Base-by-base conservation (phyloP, 2,113 vertebrate genomes). In the Chinchilla lanigera region DNA sequence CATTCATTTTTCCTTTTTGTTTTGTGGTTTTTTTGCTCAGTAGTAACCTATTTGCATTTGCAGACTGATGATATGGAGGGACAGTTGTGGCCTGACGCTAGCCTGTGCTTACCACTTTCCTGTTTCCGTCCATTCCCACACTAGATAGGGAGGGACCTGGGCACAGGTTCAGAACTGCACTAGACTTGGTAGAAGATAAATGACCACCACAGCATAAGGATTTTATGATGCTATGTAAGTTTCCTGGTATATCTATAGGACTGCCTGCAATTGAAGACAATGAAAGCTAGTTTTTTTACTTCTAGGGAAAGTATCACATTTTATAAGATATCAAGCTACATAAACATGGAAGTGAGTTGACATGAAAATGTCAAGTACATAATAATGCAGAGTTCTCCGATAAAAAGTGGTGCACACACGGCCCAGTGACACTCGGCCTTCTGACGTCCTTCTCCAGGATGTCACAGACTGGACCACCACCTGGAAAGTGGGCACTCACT, bases 401-500 rank as follows among this genome's bases (percentile, higher is more conserved):
- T 17, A 88, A 0, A 67, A 54, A 30, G 16, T 3, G 38, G 28
- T 10, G 20, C 7, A 1, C 6, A 0, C 2, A 28, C 1, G n/a
- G 16, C 50, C 3, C 24, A 0, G 3, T 0, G 3, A 50, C 7
- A 0, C 35, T 28, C 8, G 44, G 44, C 14, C 84, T 77, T 26
- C 77, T 30, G 2, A 13, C 6, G 5, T 30, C 65, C 63, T 56
- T 54, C 33, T 47, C 63, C 63, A 58, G 4, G 24, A 26, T 3
- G 7, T n/a, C 52, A 44, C 11, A 17, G 54, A 24, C n/a, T 8
- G 13, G 12, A 13, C 5, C 30, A 12, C 38, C 75, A 35, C 8
- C 58, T 94, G 58, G 30, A 56, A 81, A 33, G 56, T 20, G 17
- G 24, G 17, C n/a, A 44, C 44, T 30, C 44, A n/a, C 30, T 22